phyloP scores from a whole-genome alignment of 2,113 vertebrate species.

The Hucho hucho region DNA sequence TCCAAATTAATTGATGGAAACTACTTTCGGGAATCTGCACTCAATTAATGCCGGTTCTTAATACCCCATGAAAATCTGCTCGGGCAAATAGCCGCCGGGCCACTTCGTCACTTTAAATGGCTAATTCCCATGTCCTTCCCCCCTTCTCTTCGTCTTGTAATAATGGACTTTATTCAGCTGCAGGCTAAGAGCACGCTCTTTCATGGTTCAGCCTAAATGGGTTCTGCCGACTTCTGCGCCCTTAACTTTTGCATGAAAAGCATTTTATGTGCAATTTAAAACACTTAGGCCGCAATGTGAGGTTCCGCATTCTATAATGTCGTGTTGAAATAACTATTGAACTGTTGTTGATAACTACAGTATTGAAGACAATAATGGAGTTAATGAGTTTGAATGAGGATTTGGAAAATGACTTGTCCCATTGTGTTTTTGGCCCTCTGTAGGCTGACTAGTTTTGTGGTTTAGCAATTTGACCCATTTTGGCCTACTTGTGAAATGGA shows the following conservation, averaged over 20 bases:
- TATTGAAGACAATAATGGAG: not conserved
- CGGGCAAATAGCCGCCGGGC: slow-evolving; percentile 29
- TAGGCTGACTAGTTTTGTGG: not conserved
- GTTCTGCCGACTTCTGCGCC: slow-evolving; percentile 65
- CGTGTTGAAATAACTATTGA: not conserved
- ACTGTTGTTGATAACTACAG: not conserved
- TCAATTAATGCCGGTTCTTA: slow-evolving; percentile 59
- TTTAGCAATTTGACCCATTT: not conserved
- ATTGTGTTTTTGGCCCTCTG: not conserved
- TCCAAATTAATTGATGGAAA: slow-evolving; percentile 59
- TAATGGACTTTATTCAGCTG: slow-evolving; percentile 65
- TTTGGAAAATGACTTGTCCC: not conserved
- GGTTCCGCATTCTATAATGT: slow-evolving; percentile 39
- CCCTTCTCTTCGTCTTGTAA: slow-evolving; percentile 13
- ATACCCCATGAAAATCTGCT: slow-evolving; percentile 55
- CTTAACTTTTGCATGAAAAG: slow-evolving; percentile 67
- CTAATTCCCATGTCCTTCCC: slow-evolving; percentile 46
- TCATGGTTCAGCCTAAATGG: slow-evolving; percentile 67
- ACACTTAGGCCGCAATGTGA: slow-evolving; percentile 42
- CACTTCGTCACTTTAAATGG: slow-evolving; percentile 56
- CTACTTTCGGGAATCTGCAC: slow-evolving; percentile 37
- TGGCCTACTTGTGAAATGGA: slow-evolving; percentile 5
- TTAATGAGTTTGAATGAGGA: not conserved
- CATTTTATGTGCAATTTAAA: slow-evolving; percentile 65
- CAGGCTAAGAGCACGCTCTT: slow-evolving; percentile 55